Percentiles rank a stretch among this genome's conserved stretches.
phyloP scores from a whole-genome alignment of 2,888 invertebrate species.

The Dromius quadrimaculatus region DNA sequence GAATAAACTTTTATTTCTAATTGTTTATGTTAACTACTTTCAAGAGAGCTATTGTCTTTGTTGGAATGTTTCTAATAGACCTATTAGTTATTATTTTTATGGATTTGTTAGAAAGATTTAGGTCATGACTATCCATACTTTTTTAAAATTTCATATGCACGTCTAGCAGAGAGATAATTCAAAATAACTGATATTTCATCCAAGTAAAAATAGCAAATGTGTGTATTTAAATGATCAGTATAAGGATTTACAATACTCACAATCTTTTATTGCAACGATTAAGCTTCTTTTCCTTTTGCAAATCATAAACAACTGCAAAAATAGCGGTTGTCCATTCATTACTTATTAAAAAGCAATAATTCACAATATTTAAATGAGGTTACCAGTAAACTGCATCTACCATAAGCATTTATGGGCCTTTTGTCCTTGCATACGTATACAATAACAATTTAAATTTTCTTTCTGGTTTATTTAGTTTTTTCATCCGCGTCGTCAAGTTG shows the following conservation, averaged over 20 bases:
- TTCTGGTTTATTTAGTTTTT: neutral
- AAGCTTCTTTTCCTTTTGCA: neutral
- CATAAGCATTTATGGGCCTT: neutral
- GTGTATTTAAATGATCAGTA: too few relatives aligned
- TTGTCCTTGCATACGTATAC: conserved; percentile 8
- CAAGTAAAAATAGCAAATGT: too few relatives aligned
- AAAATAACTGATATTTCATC: too few relatives aligned
- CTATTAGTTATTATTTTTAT: too few relatives aligned
- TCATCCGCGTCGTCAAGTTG: conserved; percentile 1
- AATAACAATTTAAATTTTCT: conserved; percentile 18
- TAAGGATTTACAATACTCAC: too few relatives aligned
- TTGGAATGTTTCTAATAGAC: too few relatives aligned
- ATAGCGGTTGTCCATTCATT: neutral
- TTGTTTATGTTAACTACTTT: conserved; percentile 1
- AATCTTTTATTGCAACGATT: too few relatives aligned
- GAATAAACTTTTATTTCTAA: conserved; percentile 2
- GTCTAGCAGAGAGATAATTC: too few relatives aligned
- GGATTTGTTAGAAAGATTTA: too few relatives aligned
- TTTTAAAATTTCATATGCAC: too few relatives aligned
- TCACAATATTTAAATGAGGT: conserved; percentile 17
- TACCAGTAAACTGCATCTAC: neutral
- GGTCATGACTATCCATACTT: too few relatives aligned
- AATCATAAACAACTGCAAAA: conserved; percentile 1
- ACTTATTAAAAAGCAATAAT: conserved; percentile 30
- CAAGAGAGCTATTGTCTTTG: neutral